Percentiles rank a stretch among this genome's conserved stretches.
These are phyloP conservation scores for Phyllotreta cruciferae DNA, from an alignment of 2,888 invertebrate genomes.

Conservation along the genomic window DNA sequence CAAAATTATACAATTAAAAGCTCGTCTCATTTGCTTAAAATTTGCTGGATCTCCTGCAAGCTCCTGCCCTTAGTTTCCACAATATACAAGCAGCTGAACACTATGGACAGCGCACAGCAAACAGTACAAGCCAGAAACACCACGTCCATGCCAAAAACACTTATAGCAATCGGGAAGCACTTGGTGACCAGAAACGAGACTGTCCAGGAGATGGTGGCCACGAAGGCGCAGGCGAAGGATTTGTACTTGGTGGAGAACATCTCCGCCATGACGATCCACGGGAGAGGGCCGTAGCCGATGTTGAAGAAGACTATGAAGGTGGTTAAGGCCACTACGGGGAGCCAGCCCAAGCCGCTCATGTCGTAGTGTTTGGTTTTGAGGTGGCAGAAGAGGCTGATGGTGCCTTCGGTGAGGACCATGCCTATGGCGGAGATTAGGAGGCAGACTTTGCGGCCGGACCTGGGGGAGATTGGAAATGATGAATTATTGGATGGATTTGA, in stretches of 20 bases:
- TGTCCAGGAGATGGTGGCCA: slow-evolving; percentile 79
- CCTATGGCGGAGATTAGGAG: slow-evolving; percentile 33
- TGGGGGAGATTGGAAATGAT: slow-evolving; percentile 4
- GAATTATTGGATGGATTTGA: not conserved
- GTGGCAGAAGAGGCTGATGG: slow-evolving; percentile 33
- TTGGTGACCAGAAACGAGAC: slow-evolving; percentile 79
- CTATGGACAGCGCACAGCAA: slow-evolving; percentile 68
- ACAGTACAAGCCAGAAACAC: slow-evolving; percentile 78
- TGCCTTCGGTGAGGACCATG: slow-evolving; percentile 32
- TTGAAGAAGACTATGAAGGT: slow-evolving; percentile 80
- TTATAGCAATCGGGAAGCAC: slow-evolving; percentile 68
- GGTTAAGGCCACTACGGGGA: slow-evolving; percentile 75
- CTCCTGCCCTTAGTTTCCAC: slow-evolving; percentile 40
- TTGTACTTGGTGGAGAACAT: slow-evolving; percentile 82
- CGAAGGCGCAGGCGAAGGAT: slow-evolving; percentile 76
- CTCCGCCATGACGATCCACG: slow-evolving; percentile 85
- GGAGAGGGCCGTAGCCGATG: slow-evolving; percentile 78
- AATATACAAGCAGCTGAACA: slow-evolving; percentile 70
- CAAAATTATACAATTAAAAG: too few relatives aligned
- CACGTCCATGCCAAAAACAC: slow-evolving; percentile 68
- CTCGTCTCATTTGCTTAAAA: slow-evolving; percentile 14
- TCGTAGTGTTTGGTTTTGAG: slow-evolving; percentile 19
- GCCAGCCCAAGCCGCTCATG: slow-evolving; percentile 60
- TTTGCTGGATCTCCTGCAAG: slow-evolving; percentile 38
- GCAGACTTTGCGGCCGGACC: slow-evolving; percentile 35